Conservation (phyloP, 2,797 vertebrate genomes). For the Sebastes alutus region DNA sequence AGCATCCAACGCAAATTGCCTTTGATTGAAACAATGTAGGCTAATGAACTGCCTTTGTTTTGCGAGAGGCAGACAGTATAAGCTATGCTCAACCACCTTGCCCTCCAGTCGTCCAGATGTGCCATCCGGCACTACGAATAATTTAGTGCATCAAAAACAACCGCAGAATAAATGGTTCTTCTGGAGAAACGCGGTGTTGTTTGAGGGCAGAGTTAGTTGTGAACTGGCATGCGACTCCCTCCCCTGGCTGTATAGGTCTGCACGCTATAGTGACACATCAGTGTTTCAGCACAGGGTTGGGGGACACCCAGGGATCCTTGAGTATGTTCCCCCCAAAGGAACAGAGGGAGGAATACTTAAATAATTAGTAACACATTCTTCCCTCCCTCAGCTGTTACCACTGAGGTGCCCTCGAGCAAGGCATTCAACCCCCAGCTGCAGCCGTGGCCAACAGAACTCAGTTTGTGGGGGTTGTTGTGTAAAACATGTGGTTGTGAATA, state of each 20-base stretch:
- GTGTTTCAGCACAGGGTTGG: constrained; percentile 72
- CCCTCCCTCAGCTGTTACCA: background rate
- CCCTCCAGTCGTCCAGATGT: constrained; percentile 75
- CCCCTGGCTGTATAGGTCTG: constrained; percentile 13
- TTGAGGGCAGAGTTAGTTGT: constrained; percentile 22
- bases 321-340: background rate
- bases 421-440: constrained; percentile 30
- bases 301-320: constrained; percentile 18
- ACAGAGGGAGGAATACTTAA: constrained; percentile 6
- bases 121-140: constrained; percentile 65
- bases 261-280: constrained; percentile 30
- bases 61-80: constrained; percentile 40
- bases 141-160: constrained; percentile 56
- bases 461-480: constrained; percentile 19
- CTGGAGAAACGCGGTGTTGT: constrained; percentile 15
- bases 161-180: constrained; percentile 18
- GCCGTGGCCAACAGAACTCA: background rate
- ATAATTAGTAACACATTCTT: constrained; percentile 30
- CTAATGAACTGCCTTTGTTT: constrained; percentile 74
- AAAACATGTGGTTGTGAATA: constrained; percentile 10
- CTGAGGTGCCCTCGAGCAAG: constrained; percentile 30
- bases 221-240: background rate
- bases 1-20: constrained; percentile 62
- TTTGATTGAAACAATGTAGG: constrained; percentile 73
- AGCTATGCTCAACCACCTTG: constrained; percentile 55